Percentiles rank a stretch among this genome's conserved stretches.
phyloP scores from a whole-genome alignment of 2,113 vertebrate species.

The Mobula hypostoma region DNA sequence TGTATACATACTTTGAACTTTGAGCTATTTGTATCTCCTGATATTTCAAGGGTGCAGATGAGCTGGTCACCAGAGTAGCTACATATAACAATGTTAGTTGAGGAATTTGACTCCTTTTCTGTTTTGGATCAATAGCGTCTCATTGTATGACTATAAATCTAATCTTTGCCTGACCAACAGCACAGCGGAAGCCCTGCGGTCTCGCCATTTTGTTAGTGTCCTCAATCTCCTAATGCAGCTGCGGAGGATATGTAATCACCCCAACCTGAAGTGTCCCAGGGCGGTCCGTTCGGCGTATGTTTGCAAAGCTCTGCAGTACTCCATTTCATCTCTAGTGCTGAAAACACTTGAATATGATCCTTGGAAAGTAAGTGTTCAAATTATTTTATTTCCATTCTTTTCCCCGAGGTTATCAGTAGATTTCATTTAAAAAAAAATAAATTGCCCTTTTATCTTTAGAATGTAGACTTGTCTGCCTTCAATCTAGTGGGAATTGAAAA shows the following conservation, averaged over 20 bases:
- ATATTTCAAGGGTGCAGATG: neutral
- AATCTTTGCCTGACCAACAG: constrained; percentile 48
- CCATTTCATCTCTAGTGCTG: constrained; percentile 70
- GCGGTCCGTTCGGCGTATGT: constrained; percentile 63
- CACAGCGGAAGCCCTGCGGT: constrained; percentile 81
- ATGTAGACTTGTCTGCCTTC: constrained; percentile 69
- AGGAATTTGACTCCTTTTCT: neutral
- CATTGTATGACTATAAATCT: neutral
- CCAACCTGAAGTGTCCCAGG: constrained; percentile 73
- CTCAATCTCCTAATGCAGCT: constrained; percentile 83
- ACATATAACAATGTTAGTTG: neutral
- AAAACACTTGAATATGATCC: constrained; percentile 61
- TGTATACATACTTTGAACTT: too few species aligned
- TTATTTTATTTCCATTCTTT: neutral
- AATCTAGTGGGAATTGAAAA: constrained; percentile 78
- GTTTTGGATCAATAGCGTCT: neutral
- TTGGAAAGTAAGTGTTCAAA: constrained; percentile 60
- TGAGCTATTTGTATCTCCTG: neutral
- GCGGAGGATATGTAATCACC: constrained; percentile 84
- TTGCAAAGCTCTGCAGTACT: constrained; percentile 64
- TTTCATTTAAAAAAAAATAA: neutral
- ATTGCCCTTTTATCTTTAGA: constrained; percentile 49
- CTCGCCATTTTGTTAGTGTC: constrained; percentile 84
- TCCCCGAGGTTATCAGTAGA: neutral
- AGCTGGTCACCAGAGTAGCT: neutral